Base-by-base conservation (phyloP, 2,797 vertebrate species). In the Enteromius fasciolatus region DNA sequence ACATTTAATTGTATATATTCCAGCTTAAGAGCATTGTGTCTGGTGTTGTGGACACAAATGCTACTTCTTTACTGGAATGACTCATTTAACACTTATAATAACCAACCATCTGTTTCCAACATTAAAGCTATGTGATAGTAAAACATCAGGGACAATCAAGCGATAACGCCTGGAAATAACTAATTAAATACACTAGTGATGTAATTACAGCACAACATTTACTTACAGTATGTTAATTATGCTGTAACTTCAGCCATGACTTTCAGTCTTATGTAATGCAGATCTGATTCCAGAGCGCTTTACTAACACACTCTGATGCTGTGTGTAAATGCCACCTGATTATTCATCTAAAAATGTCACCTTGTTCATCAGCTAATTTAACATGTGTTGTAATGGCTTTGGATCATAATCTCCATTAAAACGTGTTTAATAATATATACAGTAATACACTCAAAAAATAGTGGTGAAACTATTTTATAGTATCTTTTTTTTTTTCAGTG, bases 181-280 rank as follows among this genome's bases (percentile, higher is more conserved):
- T 67, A 39, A 67, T 75, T 1, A 59, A 75, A 75, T 59, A 39
- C 73, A 39, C 20, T 36, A 25, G 52, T 39, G 52, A 59, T 57
- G 57, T 76, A 44, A 46, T 76, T 76, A 76, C 54, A 76, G 54
- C 9, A 1, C 39, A 46, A 61, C 54, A 61, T 76, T 18, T 76
- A 61, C 54, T 61, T 28, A 61, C 75, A 63, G 57, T 46, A 31
- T 46, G 75, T 76, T 44, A 63, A 76, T 76, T 28, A 76, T 28
- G 23, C 75, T 12, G 74, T 46, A 46, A 76, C 74, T 44, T 20
- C 74, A 76, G 57, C 74, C 54, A 18, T 61, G 36, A 76, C 1
- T 15, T 15, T 74, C 46, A 59, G 73, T 12, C 54, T 61, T 61
- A 61, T 14, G 52, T 28, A 76, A 44, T 33, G 17, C 31, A 39